Percentiles rank a stretch among this genome's conserved stretches.
phyloP scores from a whole-genome alignment of 2,113 vertebrate genomes.

The Hoplias malabaricus region DNA sequence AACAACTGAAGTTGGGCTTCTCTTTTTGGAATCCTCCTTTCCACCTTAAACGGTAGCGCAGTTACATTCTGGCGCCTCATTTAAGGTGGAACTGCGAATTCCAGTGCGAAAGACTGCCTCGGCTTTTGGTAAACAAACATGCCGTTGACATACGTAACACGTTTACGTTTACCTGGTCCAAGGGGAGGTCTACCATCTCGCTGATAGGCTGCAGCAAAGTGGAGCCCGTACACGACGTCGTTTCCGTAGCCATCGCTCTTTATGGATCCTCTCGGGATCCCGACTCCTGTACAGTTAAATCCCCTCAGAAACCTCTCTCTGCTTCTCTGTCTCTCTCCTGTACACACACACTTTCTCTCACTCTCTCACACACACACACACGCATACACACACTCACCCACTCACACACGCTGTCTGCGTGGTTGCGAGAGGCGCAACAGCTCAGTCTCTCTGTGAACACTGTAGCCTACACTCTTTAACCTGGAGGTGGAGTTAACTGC shows the following conservation, averaged over 20 bases:
- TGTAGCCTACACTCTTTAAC: too few relatives aligned
- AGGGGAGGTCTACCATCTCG: slow-evolving; percentile 86
- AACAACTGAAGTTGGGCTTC: too few relatives aligned
- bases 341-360: slow-evolving; percentile 40
- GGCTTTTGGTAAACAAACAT: slow-evolving; percentile 21
- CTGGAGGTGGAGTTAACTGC: slow-evolving; percentile 53
- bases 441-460: slow-evolving; percentile 50
- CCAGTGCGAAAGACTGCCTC: too few relatives aligned
- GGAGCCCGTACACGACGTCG: slow-evolving; percentile 85
- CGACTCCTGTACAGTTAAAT: slow-evolving; percentile 26
- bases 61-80: too few relatives aligned
- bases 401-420: slow-evolving; percentile 36
- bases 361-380: slow-evolving; percentile 21
- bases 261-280: slow-evolving; percentile 44
- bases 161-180: slow-evolving; percentile 98
- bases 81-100: too few relatives aligned
- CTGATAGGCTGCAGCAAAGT: slow-evolving; percentile 91
- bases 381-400: slow-evolving; percentile 44
- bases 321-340: slow-evolving; percentile 29
- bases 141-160: too few relatives aligned
- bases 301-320: slow-evolving; percentile 16
- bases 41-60: too few relatives aligned
- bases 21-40: too few relatives aligned
- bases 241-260: slow-evolving; percentile 80
- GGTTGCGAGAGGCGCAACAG: slow-evolving; percentile 59